These are phyloP conservation scores for Riparia riparia DNA, from an alignment of 2,113 vertebrate genomes.

Conservation along the genomic window DNA sequence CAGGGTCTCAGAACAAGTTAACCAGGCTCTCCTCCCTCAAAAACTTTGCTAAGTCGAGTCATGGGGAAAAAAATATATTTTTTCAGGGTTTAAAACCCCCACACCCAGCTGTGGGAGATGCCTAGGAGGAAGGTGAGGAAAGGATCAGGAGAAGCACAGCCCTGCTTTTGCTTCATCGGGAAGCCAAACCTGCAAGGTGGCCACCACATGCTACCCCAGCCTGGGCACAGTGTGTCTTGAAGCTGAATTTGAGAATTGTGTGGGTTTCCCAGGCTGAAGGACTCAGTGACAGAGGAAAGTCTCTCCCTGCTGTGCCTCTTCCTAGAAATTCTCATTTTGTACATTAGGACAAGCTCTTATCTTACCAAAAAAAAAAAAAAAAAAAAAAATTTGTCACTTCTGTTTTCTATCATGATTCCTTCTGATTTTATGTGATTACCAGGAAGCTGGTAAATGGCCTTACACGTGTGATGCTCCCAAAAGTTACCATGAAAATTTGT, in stretches of 20 bases:
- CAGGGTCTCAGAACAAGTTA: not conserved
- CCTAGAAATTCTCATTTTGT: not conserved
- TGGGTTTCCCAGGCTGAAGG: not conserved
- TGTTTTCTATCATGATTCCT: not conserved
- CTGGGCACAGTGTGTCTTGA: not conserved
- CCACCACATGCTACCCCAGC: not conserved
- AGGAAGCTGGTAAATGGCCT: not conserved
- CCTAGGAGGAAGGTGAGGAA: not conserved
- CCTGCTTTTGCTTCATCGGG: accelerated
- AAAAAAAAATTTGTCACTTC: not conserved
- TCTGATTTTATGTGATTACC: not conserved
- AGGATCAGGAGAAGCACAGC: not conserved
- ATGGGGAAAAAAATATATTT: not conserved
- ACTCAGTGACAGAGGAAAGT: not conserved
- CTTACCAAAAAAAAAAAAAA: not conserved
- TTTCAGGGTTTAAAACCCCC: not conserved
- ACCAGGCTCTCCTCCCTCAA: not conserved
- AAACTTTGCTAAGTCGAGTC: not conserved
- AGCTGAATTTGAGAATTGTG: not conserved
- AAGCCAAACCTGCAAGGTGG: not conserved
- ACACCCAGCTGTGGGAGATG: accelerated
- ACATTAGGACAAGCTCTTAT: not conserved
- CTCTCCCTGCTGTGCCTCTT: not conserved
- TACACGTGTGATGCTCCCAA: not conserved
- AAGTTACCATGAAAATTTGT: not conserved